Conservation (phyloP, 2,888 invertebrate genomes). For the Heliconius sara region DNA sequence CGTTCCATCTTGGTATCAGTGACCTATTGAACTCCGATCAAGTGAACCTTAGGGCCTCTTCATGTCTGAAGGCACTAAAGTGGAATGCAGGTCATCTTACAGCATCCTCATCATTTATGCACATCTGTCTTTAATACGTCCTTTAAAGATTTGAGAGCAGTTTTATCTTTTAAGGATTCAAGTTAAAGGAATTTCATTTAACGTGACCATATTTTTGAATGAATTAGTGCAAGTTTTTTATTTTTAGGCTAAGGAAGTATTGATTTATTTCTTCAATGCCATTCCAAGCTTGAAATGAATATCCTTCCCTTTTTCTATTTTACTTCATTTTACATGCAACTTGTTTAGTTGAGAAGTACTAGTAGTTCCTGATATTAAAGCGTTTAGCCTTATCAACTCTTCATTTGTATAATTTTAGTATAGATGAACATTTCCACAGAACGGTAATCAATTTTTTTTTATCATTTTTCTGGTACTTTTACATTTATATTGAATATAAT, state of each 20-base stretch:
- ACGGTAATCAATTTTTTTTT: too few relatives aligned
- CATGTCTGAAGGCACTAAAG: conserved; percentile 3
- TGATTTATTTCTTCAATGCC: neutral
- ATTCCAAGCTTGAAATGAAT: neutral
- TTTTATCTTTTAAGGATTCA: conserved; percentile 1
- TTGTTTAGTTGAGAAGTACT: too few relatives aligned
- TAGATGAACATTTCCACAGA: too few relatives aligned
- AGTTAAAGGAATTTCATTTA: conserved; percentile 8
- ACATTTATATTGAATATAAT: neutral
- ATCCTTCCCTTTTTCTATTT: too few relatives aligned
- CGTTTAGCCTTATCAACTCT: too few relatives aligned
- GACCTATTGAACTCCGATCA: conserved; percentile 19
- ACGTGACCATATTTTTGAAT: neutral
- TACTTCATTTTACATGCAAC: too few relatives aligned
- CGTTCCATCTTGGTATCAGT: conserved; percentile 19
- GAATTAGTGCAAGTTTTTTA: neutral
- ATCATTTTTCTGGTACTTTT: too few relatives aligned
- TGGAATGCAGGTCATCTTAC: conserved; percentile 22
- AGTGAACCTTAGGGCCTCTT: conserved; percentile 19
- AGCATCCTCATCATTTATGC: conserved; percentile 27
- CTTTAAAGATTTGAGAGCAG: conserved; percentile 5
- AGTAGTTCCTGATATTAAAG: too few relatives aligned
- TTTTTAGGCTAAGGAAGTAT: neutral
- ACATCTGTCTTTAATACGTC: conserved; percentile 27
- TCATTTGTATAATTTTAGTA: too few relatives aligned